Percentiles rank a stretch among this genome's conserved stretches.
phyloP scores from a whole-genome alignment of 2,113 vertebrate species.

The Tenebrosternarchus preto region DNA sequence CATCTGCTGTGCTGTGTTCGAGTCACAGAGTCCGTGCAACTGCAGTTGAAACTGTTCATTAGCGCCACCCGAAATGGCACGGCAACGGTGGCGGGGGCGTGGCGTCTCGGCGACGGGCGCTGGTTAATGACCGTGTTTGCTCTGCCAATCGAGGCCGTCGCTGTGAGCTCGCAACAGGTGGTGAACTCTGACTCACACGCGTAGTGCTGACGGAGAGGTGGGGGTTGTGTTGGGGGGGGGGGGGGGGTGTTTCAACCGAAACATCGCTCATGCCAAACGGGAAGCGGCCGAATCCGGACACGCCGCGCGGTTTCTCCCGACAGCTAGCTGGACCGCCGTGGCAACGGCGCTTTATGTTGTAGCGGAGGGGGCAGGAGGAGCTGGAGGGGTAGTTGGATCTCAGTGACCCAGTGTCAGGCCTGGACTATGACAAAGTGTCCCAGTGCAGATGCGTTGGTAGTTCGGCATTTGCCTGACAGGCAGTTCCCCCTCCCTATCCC shows the following conservation, averaged over 20 bases:
- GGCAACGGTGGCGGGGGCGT: neutral
- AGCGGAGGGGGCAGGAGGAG: neutral
- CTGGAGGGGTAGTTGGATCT: slow-evolving; percentile 1
- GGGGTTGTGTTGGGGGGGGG: too few species aligned
- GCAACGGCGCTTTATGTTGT: neutral
- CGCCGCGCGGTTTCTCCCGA: neutral
- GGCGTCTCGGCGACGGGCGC: neutral
- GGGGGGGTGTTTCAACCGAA: too few species aligned
- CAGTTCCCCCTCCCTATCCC: slow-evolving; percentile 35
- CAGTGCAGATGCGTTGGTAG: slow-evolving; percentile 41
- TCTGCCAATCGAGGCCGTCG: neutral
- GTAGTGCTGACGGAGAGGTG: neutral
- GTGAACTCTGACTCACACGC: slow-evolving; percentile 43
- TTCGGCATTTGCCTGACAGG: slow-evolving; percentile 49
- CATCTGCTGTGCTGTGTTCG: neutral
- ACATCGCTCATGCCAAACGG: neutral
- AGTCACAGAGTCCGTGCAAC: neutral
- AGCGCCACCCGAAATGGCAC: neutral
- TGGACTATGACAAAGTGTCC: slow-evolving; percentile 32
- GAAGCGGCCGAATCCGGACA: neutral
- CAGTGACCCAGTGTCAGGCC: slow-evolving; percentile 1
- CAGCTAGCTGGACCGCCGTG: neutral
- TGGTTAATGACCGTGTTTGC: slow-evolving; percentile 2
- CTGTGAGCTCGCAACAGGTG: slow-evolving; percentile 45
- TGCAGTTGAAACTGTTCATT: neutral